These are phyloP conservation scores for Mormyrops boulengeri DNA, from an alignment of 2,797 vertebrate genomes.

Conservation along the genomic window DNA sequence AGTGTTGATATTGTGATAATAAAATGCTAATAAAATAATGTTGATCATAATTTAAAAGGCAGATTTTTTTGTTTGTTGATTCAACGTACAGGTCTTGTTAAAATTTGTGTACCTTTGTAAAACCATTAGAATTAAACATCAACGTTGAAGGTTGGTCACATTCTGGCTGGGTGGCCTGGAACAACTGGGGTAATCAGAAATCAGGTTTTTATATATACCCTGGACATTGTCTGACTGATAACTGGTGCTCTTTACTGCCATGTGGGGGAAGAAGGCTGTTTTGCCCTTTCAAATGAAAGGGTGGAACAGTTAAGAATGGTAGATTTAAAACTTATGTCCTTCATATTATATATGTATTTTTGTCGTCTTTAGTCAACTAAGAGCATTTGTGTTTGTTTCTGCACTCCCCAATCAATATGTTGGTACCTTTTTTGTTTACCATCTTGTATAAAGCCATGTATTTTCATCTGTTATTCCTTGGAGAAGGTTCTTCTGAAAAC, in stretches of 20 bases:
- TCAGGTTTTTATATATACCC: not conserved
- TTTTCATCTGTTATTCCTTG: constrained; percentile 5
- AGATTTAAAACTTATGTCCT: not conserved
- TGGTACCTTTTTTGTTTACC: not conserved
- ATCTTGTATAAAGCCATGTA: not conserved
- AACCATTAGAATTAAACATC: not conserved
- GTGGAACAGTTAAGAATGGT: not conserved
- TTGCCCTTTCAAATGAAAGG: not conserved
- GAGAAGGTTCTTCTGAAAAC: not conserved
- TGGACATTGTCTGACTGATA: constrained; percentile 1
- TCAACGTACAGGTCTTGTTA: not conserved
- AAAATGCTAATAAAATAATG: not conserved
- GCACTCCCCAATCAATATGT: not conserved
- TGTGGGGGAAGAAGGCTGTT: not conserved
- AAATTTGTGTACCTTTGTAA: not conserved
- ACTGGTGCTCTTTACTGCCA: not conserved
- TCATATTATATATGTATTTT: not conserved
- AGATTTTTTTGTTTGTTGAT: not conserved
- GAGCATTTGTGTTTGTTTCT: not conserved
- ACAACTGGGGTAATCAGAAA: not conserved
- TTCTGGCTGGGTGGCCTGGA: not conserved
- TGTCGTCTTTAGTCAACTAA: not conserved
- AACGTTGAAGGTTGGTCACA: not conserved
- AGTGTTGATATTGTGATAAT: not conserved
- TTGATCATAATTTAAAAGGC: not conserved